These are phyloP conservation scores for Percopsis transmontana DNA, from an alignment of 2,113 vertebrate genomes.

Conservation along the genomic window DNA sequence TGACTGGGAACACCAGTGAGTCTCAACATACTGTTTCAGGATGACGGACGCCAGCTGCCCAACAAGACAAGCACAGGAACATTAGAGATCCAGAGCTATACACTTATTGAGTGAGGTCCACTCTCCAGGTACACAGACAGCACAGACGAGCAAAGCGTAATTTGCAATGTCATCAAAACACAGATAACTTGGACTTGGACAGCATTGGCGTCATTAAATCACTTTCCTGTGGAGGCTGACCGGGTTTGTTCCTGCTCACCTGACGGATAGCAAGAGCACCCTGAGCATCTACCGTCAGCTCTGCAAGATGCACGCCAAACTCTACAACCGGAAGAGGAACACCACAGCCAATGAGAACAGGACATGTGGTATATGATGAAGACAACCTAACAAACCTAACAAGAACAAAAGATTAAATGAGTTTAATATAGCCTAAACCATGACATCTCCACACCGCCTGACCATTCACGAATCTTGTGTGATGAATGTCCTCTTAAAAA, in stretches of 20 bases:
- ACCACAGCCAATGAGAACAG: neutral
- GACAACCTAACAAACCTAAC: neutral
- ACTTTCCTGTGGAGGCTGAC: neutral
- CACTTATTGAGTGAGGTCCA: no score
- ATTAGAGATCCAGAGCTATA: neutral
- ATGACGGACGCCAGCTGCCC: slow-evolving; percentile 93
- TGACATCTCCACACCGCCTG: no score
- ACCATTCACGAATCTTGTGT: no score
- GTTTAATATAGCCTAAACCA: no score
- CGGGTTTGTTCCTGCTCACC: slow-evolving; percentile 73
- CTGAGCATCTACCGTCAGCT: slow-evolving; percentile 94
- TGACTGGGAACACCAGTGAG: slow-evolving; percentile 97
- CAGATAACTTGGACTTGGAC: neutral
- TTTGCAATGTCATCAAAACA: neutral
- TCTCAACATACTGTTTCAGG: slow-evolving; percentile 98
- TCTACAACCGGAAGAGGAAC: slow-evolving; percentile 71
- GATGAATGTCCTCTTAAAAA: no score
- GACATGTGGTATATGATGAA: neutral
- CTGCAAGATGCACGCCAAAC: slow-evolving; percentile 96
- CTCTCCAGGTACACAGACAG: neutral
- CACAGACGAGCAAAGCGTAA: neutral
- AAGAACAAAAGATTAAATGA: neutral
- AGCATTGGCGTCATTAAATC: no score
- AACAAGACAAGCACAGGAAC: slow-evolving; percentile 41
- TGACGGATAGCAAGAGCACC: slow-evolving; percentile 95